Base-by-base conservation (phyloP, 30 jellyfish, hydroid and myxozoan genomes). In the Hydractinia symbiolongicarpus region DNA sequence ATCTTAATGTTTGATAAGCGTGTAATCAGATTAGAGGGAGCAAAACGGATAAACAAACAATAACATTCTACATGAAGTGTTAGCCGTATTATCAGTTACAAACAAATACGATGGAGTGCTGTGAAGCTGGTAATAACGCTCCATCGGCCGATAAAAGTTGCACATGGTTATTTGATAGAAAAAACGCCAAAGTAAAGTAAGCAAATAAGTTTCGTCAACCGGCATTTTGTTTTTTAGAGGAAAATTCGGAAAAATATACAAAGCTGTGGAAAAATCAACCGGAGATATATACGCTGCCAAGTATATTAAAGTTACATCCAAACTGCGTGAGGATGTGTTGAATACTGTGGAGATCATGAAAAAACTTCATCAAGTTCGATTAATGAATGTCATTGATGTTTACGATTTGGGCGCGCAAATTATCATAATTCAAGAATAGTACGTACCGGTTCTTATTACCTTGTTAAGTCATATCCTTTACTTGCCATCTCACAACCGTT, bases 241-340 rank as follows among this genome's bases (percentile, higher is more conserved):
- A 11, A 90, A 86, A 21, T 90, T 90, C 72, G 97, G 97, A 5
- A 92, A 86, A 54, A 94, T 90, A 9, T 87, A 90, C 87, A 85
- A 83, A 54, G 95, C 83, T 54, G 80, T 73, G 66, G 83, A 78
- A 81, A 86, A 67, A 30, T 60, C 72, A 9, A 83, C 83, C 40
- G 85, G 89, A 5, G 86, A 66, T n/a, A 52, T 72, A 2, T 87
- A 90, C 83, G 97, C 97, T 6, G 97, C 97, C 5, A 90, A 90
- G 66, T 85, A 86, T 62, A 82, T 90, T 71, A 90, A 86, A 64
- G 86, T 78, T 14, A 50, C 97, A 4, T 81, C 86, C 14, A 75
- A 88, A 57, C 88, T 81, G 55, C 90, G 95, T 5, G 77, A 85
- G 54, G 97, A 90, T 69, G 97, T 90, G 49, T 50, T 90, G 10